These are phyloP conservation scores for Pammene fasciana DNA, from an alignment of 2,888 invertebrate species.

Conservation along the genomic window DNA sequence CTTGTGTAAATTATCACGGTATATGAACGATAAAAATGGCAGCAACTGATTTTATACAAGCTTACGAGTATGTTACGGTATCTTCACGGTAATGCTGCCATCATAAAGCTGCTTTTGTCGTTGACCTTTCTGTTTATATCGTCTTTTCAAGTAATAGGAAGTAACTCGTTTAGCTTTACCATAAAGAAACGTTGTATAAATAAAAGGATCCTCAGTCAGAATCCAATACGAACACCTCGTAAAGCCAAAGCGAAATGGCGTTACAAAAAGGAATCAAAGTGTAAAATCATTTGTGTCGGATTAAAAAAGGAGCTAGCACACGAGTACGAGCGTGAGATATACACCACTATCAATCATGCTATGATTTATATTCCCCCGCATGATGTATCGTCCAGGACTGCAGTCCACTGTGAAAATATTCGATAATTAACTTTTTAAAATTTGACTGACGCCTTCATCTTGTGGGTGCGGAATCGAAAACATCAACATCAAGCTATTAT, in stretches of 20 bases:
- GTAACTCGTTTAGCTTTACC: not conserved
- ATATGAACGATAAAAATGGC: no score
- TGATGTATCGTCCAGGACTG: conserved; percentile 74
- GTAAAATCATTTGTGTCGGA: conserved; percentile 82
- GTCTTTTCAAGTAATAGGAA: not conserved
- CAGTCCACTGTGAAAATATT: conserved; percentile 71
- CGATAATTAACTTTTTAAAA: conserved; percentile 82
- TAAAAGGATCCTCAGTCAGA: conserved; percentile 42
- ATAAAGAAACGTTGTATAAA: not conserved
- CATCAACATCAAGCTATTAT: conserved; percentile 45
- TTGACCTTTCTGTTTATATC: not conserved
- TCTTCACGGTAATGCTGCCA: no score
- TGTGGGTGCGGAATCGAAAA: conserved; percentile 48
- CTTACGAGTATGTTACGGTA: no score
- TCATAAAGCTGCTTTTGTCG: not conserved
- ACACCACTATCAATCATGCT: conserved; percentile 78
- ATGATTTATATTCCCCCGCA: conserved; percentile 80
- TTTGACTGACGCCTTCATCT: conserved; percentile 79
- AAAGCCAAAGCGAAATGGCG: conserved; percentile 71
- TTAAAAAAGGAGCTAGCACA: conserved; percentile 78
- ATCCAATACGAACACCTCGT: conserved; percentile 58
- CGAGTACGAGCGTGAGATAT: conserved; percentile 75
- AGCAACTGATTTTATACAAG: no score
- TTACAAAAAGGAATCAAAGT: conserved; percentile 76
- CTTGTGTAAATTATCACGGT: no score